A percentile compares a stretch with the other conserved stretches of the same genome.
Evolutionary conservation across 2,797 vertebrate genomes (phyloP).

Genomic region (Distichodus sexfasciatus): DNA sequence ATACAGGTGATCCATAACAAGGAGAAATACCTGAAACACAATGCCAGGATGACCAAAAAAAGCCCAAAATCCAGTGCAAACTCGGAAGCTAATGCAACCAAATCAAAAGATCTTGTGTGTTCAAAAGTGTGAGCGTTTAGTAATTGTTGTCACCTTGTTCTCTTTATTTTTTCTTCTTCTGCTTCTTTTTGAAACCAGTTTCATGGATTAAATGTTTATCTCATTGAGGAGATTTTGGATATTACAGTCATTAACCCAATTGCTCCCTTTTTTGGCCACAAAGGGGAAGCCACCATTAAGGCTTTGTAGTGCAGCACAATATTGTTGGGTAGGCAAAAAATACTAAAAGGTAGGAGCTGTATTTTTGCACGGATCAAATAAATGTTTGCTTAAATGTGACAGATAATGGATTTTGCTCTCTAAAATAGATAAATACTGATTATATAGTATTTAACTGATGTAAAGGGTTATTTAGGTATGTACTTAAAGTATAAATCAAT

Average conservation of each 20-base stretch:
- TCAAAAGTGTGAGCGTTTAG: slow-evolving; percentile 82
- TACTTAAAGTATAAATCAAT: too few species aligned
- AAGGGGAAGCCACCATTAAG: too few species aligned
- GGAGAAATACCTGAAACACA: slow-evolving; percentile 72
- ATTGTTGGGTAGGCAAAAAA: not conserved
- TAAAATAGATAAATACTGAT: not conserved
- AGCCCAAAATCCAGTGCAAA: slow-evolving; percentile 68
- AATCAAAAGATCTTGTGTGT: slow-evolving; percentile 80
- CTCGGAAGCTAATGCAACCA: slow-evolving; percentile 64
- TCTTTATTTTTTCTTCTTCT: too few species aligned
- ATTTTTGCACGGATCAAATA: not conserved
- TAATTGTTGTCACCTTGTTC: too few species aligned
- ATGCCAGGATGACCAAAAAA: slow-evolving; percentile 70
- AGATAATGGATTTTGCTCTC: not conserved
- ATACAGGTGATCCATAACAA: slow-evolving; percentile 87
- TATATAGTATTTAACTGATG: too few species aligned
- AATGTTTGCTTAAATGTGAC: not conserved
- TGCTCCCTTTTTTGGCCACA: too few species aligned
- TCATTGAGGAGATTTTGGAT: too few species aligned
- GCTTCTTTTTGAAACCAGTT: too few species aligned
- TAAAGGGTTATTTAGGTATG: too few species aligned
- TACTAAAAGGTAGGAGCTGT: not conserved
- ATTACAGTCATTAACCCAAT: too few species aligned
- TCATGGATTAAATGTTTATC: too few species aligned
- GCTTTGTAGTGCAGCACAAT: slow-evolving; percentile 11